Evolutionary conservation across 2,888 invertebrate genomes (phyloP), one percentile per base, ranked within the genome.

Genomic region (Sisyra terminalis): DNA sequence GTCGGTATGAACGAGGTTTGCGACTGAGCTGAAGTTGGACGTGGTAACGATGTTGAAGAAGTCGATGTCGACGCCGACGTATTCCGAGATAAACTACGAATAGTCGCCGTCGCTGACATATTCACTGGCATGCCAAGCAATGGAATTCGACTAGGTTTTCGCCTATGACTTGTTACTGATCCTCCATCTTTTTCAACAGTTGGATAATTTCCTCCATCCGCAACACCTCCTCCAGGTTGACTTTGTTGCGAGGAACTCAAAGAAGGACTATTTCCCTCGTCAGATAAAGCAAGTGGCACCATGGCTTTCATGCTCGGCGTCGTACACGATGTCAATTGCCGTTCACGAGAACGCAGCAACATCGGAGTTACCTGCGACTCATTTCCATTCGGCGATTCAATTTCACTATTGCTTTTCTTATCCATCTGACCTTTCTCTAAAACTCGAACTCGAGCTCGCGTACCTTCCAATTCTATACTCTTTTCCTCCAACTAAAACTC

Each of bases 401-500:
- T 42, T 42, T 17, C 13, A 40, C 31, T 41, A 49, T 49, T 29
- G 14, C 49, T 36, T 1, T 57, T 52, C 48, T 53, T 57, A 45
- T 60, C 62, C 38, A 57, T 16, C 30, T 43, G 43, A 9, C 11
- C 56, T 48, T 73, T 66, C 55, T 84, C 84, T 47, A 84, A 62
- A 48, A 83, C 72, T n/a, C 85, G 71, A 44, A 84, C 70, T 45
- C 77, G 73, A 1, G 85, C 85, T 48, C 75, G 69, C 11, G 85
- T 82, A n/a, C 85, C 84, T 60, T 86, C 86, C 52, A 86, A 55
- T 58, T 87, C 84, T 52, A 86, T 84, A 54, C 75, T 81, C 57
- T 79, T 78, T 60, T 87, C 85, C 60, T 84, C 84, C 52, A 87
- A 63, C 84, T 87, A 66, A 11, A 59, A 60, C 49, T 44, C 10